Conservation (phyloP, 2,113 vertebrate genomes). For the Dendropsophus ebraccatus region DNA sequence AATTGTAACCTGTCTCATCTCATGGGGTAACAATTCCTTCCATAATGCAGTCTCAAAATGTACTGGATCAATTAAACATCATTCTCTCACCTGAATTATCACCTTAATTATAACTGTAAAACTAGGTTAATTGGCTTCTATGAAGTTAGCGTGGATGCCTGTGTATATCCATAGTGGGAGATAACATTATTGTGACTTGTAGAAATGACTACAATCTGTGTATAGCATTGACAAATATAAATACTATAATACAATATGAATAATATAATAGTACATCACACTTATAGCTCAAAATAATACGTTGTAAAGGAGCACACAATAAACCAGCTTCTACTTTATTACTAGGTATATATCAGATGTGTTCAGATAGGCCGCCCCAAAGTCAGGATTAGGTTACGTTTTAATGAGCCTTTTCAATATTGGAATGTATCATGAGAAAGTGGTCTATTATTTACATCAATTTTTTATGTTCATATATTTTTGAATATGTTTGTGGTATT, state of each 20-base stretch:
- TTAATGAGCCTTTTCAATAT: neutral
- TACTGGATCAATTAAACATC: neutral
- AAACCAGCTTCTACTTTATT: neutral
- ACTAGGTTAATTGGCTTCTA: too few relatives aligned
- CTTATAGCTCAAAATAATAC: neutral
- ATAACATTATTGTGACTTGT: neutral
- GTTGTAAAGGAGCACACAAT: neutral
- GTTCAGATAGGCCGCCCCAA: neutral
- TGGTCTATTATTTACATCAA: too few relatives aligned
- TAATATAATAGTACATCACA: too few relatives aligned
- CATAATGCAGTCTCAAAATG: neutral
- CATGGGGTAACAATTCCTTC: neutral
- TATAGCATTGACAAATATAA: too few relatives aligned
- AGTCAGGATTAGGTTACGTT: neutral
- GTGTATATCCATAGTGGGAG: neutral
- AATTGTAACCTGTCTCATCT: neutral
- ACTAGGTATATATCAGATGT: neutral
- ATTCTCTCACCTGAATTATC: neutral
- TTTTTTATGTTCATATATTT: too few relatives aligned
- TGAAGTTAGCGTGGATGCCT: neutral
- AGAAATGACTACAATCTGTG: too few relatives aligned
- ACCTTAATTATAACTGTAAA: neutral
- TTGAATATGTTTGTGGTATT: too few relatives aligned
- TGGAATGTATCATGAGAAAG: too few relatives aligned
- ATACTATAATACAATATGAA: too few relatives aligned